Conservation (phyloP, 2,797 vertebrate species). For the Phylloscopus collybita region DNA sequence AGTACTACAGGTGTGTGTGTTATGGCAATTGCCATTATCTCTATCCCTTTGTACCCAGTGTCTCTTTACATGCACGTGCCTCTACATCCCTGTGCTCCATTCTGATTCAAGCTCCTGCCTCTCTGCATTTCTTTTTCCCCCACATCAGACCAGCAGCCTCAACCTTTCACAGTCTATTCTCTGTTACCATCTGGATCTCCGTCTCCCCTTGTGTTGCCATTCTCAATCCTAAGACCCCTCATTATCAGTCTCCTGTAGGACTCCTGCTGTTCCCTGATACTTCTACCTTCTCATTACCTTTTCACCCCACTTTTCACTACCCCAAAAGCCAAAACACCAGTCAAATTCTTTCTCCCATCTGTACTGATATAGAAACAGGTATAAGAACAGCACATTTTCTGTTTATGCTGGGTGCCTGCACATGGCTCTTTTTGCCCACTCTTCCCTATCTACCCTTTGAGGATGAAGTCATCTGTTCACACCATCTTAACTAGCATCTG, state of each 20-base stretch:
- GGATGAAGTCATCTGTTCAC: slow-evolving; percentile 69
- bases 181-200: background rate
- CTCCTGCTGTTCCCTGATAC: background rate
- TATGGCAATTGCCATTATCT: background rate
- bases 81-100: background rate
- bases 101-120: background rate
- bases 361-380: slow-evolving; percentile 35
- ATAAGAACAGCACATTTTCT: slow-evolving; percentile 45
- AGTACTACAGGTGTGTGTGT: background rate
- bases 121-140: background rate
- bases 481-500: slow-evolving; percentile 68
- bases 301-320: background rate
- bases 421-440: slow-evolving; percentile 56
- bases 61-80: background rate
- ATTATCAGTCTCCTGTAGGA: background rate
- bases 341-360: background rate
- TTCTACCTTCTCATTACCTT: background rate
- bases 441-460: slow-evolving; percentile 57
- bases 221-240: background rate
- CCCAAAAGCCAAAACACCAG: background rate
- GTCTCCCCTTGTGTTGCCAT: background rate
- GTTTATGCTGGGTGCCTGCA: slow-evolving; percentile 30
- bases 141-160: background rate
- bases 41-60: background rate
- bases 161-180: background rate